Percentiles rank a stretch among this genome's conserved stretches.
Conservation (phyloP, 1,140 invertebrate species). For the Drosophila orosa region DNA sequence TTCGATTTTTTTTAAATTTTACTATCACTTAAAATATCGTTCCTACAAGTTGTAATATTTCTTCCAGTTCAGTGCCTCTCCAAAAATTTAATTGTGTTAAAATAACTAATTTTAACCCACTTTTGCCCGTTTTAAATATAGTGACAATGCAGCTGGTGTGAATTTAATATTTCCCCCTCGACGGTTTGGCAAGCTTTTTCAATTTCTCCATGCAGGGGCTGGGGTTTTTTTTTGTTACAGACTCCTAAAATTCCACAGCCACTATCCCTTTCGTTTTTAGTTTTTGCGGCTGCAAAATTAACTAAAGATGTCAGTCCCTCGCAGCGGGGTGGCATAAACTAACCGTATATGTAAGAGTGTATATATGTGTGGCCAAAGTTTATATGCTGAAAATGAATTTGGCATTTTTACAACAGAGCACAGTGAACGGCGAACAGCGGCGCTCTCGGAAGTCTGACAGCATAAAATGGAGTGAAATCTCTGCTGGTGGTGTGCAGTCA, state of each 20-base stretch:
- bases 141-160: background rate
- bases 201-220: slow-evolving; percentile 5
- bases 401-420: slow-evolving; percentile 70
- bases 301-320: slow-evolving; percentile 68
- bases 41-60: too few relatives aligned
- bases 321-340: slow-evolving; percentile 66
- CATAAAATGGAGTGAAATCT: slow-evolving; percentile 82
- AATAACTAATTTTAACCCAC: background rate
- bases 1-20: too few relatives aligned
- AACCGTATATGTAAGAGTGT: slow-evolving; percentile 15
- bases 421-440: slow-evolving; percentile 29
- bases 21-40: too few relatives aligned
- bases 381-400: slow-evolving; percentile 80
- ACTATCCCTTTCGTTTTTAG: slow-evolving; percentile 42
- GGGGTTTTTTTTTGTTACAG: slow-evolving; percentile 12
- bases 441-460: slow-evolving; percentile 80
- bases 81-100: background rate
- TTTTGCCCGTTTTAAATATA: background rate
- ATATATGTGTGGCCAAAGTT: slow-evolving; percentile 54
- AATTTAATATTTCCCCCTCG: slow-evolving; percentile 8
- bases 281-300: slow-evolving; percentile 66
- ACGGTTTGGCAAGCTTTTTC: slow-evolving; percentile 7
- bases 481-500: slow-evolving; percentile 75
- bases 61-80: too few relatives aligned
- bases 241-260: slow-evolving; percentile 22